Base-by-base conservation (phyloP, 2,888 invertebrate genomes). In the Chrysolina americana region DNA sequence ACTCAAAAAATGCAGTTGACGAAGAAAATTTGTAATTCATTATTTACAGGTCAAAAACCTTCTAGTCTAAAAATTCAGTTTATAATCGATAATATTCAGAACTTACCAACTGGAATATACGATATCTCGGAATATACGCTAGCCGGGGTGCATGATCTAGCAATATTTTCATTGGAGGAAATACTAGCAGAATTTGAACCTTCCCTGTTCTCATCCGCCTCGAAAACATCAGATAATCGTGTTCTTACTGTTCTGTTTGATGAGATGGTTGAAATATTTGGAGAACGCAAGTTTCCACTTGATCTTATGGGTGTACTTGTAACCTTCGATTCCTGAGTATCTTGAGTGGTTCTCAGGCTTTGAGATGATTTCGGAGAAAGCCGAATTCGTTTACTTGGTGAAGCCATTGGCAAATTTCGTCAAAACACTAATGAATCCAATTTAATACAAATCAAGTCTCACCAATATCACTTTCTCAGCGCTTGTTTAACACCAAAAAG, bases 271-370 rank as follows among this genome's bases (percentile, higher is more conserved):
- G 75, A 75, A 68, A 75, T 56, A 41, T 56, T 64, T 47, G 75
- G 72, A 41, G 72, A 73, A 48, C 4, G 10, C 8, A 59, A 8
- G 36, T 44, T 44, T 47, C 5, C 48, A 21, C 17, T 62, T 2
- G 48, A 64, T 0, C 48, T 17, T 66, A 69, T 41, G n/a, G 75
- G 75, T 36, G 75, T 75, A 65, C 75, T 75, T 19, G 75, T 75
- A 36, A 75, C 17, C 64, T 70, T 75, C 9, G 72, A 70, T 53
- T 73, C 75, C 65, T 75, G 73, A 13, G 69, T 68, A 59, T 59
- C 59, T 28, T 59, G 59, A 17, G 59, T 59, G 15, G 59, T 41
- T 15, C 44, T 44, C 53, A 21, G 21, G 17, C n/a, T 70, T 19
- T 19, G 53, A 19, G n/a, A 47, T 5, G 19, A 13, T 41, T 71